Percentiles rank a stretch among this genome's conserved stretches.
These are phyloP conservation scores for Euzetes globulus DNA, from an alignment of 2,888 invertebrate genomes.

Conservation along the genomic window DNA sequence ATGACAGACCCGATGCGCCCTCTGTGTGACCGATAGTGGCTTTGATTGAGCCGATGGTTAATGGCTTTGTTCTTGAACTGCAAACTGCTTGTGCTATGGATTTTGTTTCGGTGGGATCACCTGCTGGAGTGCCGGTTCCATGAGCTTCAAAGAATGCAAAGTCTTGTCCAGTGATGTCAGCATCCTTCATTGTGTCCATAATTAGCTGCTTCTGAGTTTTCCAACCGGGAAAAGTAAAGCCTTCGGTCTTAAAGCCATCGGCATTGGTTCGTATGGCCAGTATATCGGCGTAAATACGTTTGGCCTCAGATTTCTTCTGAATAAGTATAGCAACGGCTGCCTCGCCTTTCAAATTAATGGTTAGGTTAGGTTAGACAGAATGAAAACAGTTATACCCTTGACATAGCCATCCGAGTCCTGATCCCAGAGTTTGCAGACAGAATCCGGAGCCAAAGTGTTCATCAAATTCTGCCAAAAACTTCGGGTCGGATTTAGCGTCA, in stretches of 20 bases:
- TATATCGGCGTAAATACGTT: conserved; percentile 24
- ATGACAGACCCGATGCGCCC: conserved; percentile 45
- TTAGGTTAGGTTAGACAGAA: background rate
- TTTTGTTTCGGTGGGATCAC: conserved; percentile 53
- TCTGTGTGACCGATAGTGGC: conserved; percentile 55
- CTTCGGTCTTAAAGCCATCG: conserved; percentile 84
- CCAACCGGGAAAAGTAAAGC: conserved; percentile 76
- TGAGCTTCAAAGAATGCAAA: conserved; percentile 53
- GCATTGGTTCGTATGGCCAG: conserved; percentile 53
- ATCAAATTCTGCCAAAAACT: conserved; percentile 4
- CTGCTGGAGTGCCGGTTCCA: conserved; percentile 53
- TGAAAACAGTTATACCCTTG: background rate
- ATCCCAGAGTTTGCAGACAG: conserved; percentile 18
- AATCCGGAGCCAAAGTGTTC: conserved; percentile 16
- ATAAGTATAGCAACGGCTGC: conserved; percentile 2
- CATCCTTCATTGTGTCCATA: conserved; percentile 35
- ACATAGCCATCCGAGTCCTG: background rate
- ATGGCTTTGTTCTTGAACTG: conserved; percentile 44
- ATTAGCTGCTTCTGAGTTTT: conserved; percentile 61
- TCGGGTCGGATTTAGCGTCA: conserved; percentile 76
- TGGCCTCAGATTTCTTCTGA: conserved; percentile 21
- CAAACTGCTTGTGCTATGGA: conserved; percentile 45
- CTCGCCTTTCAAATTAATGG: conserved; percentile 1
- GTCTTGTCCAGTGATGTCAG: conserved; percentile 48
- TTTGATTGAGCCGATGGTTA: conserved; percentile 52